Evolutionary conservation across 1,140 invertebrate species (phyloP).

Genomic region (Choristoneura fumiferana): DNA sequence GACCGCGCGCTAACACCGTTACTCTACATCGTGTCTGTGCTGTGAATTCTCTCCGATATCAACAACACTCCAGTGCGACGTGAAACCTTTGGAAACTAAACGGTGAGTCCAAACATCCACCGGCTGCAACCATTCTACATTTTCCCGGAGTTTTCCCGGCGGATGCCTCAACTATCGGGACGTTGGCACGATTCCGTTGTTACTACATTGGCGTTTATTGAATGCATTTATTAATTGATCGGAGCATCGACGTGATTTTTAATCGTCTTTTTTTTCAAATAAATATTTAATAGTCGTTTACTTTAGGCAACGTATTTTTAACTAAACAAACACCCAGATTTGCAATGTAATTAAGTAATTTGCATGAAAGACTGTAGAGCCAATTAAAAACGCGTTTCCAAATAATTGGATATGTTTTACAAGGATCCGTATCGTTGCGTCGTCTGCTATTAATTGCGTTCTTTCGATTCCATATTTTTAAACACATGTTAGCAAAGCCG

Average conservation of each 20-base stretch:
- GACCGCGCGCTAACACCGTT: background rate
- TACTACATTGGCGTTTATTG: too few relatives aligned
- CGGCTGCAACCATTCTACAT: too few relatives aligned
- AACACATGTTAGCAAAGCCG: background rate
- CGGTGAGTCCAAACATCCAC: background rate
- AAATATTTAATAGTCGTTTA: too few relatives aligned
- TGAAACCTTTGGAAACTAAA: background rate
- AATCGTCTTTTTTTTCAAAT: too few relatives aligned
- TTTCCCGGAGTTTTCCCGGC: too few relatives aligned
- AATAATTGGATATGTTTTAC: conserved; percentile 12
- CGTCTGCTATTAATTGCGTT: background rate
- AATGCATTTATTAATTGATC: too few relatives aligned
- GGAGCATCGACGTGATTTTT: too few relatives aligned
- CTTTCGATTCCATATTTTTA: background rate
- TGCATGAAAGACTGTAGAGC: conserved; percentile 6
- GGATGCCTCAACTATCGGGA: too few relatives aligned
- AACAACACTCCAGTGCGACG: conserved; percentile 12
- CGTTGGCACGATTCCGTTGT: too few relatives aligned
- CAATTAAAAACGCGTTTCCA: conserved; percentile 8
- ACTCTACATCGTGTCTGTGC: background rate
- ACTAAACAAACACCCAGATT: background rate
- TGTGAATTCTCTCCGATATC: background rate
- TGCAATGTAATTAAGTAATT: conserved; percentile 7
- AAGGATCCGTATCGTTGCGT: conserved; percentile 7
- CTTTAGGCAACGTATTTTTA: background rate